Evolutionary conservation across 1,140 invertebrate genomes (phyloP).

Genomic region (Eurosta solidaginis): DNA sequence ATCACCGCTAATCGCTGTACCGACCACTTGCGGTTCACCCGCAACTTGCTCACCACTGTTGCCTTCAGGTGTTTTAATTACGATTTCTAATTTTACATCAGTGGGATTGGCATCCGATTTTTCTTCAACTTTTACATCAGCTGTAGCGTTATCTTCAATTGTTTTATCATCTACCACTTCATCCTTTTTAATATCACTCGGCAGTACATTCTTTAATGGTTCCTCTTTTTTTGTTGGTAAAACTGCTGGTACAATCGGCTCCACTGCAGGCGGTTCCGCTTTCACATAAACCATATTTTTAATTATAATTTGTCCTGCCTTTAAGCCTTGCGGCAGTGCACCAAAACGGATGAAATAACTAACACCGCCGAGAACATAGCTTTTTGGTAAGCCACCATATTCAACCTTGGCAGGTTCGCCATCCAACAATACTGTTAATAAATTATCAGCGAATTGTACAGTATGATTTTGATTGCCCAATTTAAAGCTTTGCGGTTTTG

Average conservation of each 20-base stretch:
- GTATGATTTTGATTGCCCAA: constrained; percentile 77
- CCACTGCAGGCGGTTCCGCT: constrained; percentile 53
- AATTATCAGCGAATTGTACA: constrained; percentile 77
- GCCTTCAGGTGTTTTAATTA: neutral
- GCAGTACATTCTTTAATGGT: neutral
- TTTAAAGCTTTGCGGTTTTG: constrained; percentile 80
- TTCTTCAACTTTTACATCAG: neutral
- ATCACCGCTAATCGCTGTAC: neutral
- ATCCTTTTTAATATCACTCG: neutral
- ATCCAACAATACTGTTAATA: constrained; percentile 80
- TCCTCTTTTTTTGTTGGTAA: neutral
- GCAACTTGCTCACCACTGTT: neutral
- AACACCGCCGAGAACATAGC: constrained; percentile 77
- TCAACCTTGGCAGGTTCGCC: constrained; percentile 81
- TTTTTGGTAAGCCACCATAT: constrained; percentile 91
- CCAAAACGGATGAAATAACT: constrained; percentile 84
- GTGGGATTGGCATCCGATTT: neutral
- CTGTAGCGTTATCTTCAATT: neutral
- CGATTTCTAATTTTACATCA: no score
- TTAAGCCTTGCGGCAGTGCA: constrained; percentile 75
- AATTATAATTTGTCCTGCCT: constrained; percentile 71
- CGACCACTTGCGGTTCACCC: constrained; percentile 9
- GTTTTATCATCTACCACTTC: neutral
- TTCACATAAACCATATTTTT: constrained; percentile 67
- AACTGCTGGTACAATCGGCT: constrained; percentile 34